Conservation (phyloP, 2,113 vertebrate species). For the Brienomyrus longianalis region DNA sequence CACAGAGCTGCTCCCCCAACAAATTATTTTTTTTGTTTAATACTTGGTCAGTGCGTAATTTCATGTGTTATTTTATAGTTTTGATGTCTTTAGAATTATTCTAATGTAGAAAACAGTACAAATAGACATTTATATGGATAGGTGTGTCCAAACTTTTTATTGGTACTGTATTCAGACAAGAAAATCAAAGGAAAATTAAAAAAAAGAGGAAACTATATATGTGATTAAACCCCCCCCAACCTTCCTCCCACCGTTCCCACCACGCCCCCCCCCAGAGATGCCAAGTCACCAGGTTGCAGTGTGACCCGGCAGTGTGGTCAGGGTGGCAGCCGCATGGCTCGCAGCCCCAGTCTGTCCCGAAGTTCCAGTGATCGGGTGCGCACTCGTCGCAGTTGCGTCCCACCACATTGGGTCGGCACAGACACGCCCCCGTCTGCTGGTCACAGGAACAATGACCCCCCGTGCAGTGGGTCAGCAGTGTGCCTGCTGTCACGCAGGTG, state of each 20-base stretch:
- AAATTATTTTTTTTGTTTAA: too few species aligned
- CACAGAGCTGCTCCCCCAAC: too few species aligned
- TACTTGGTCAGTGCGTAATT: too few species aligned
- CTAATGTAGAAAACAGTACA: too few species aligned
- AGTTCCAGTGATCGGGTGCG: constrained; percentile 67
- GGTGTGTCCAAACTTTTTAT: background rate
- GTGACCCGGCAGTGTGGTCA: constrained; percentile 37
- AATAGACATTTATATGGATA: too few species aligned
- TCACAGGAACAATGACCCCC: constrained; percentile 59
- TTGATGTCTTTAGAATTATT: too few species aligned
- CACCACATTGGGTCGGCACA: constrained; percentile 60
- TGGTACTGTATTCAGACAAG: background rate
- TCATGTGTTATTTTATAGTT: too few species aligned
- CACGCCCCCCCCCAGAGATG: background rate
- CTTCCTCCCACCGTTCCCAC: too few species aligned
- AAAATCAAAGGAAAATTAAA: background rate
- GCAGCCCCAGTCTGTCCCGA: constrained; percentile 61
- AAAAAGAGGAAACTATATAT: background rate
- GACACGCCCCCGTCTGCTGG: constrained; percentile 55
- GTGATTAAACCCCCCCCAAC: background rate
- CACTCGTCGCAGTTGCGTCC: constrained; percentile 71
- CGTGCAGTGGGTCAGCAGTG: constrained; percentile 49
- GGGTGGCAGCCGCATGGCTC: constrained; percentile 64
- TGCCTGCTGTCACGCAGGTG: constrained; percentile 65
- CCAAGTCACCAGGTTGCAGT: constrained; percentile 65